Evolutionary conservation across 2,888 invertebrate genomes (phyloP).

Genomic region (Lepas anatifera): DNA sequence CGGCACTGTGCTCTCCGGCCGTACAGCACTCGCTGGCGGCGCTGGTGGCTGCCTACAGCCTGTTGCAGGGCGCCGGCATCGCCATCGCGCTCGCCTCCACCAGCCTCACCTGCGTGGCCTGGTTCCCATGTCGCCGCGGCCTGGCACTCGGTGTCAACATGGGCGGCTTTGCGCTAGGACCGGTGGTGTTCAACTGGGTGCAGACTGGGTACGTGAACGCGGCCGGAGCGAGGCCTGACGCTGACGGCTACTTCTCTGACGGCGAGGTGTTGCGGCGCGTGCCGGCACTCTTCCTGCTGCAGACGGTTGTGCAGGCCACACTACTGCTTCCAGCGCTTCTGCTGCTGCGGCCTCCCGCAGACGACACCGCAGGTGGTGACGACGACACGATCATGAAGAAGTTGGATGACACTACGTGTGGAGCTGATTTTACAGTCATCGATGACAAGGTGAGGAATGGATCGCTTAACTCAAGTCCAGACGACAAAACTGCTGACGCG

Average conservation of each 20-base stretch:
- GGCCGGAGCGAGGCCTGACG: not conserved
- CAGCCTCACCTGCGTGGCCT: conserved; percentile 20
- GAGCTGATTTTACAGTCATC: no score
- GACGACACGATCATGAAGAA: no score
- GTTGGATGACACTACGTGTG: no score
- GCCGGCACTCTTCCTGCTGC: conserved; percentile 29
- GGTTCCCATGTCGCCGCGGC: conserved; percentile 32
- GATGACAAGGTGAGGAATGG: no score
- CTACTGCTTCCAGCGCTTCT: conserved; percentile 25
- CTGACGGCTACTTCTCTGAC: conserved; percentile 26
- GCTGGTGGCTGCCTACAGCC: not conserved
- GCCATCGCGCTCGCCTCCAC: not conserved
- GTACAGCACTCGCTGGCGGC: not conserved
- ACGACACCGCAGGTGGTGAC: not conserved
- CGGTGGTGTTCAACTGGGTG: conserved; percentile 32
- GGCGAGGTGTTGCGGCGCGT: conserved; percentile 28
- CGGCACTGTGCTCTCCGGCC: not conserved
- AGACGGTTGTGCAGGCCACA: conserved; percentile 29
- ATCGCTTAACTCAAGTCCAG: no score
- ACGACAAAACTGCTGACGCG: no score
- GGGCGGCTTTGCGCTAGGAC: conserved; percentile 33
- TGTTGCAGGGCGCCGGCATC: conserved; percentile 4
- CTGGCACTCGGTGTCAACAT: conserved; percentile 32
- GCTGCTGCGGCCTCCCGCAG: not conserved
- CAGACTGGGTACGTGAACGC: conserved; percentile 34